phyloP scores from a whole-genome alignment of 2,113 vertebrate species.

The Tamias sibiricus region DNA sequence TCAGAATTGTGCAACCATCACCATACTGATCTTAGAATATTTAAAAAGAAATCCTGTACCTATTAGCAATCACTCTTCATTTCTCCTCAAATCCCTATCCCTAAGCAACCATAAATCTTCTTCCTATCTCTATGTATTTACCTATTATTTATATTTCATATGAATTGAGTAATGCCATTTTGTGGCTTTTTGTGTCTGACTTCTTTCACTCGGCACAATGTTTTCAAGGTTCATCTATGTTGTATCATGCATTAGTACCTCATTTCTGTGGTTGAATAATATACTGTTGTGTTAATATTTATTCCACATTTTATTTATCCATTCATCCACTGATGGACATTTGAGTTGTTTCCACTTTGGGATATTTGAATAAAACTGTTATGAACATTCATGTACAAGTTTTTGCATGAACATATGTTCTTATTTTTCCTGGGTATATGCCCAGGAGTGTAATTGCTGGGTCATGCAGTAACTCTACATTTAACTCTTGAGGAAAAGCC shows the following conservation, averaged over 20 bases:
- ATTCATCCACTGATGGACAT: not conserved
- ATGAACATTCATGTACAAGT: not conserved
- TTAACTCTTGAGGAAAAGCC: not conserved
- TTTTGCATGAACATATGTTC: not conserved
- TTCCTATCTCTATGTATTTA: not conserved
- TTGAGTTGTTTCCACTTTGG: not conserved
- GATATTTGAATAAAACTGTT: not conserved
- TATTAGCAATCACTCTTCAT: not conserved
- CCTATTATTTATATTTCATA: not conserved
- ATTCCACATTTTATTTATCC: not conserved
- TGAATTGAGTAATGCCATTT: not conserved
- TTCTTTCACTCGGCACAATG: not conserved
- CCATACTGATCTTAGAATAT: not conserved
- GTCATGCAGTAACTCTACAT: not conserved
- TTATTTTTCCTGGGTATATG: not conserved
- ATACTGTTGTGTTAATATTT: not conserved
- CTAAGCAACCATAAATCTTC: not conserved
- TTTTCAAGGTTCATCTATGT: not conserved
- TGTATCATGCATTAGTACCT: not conserved
- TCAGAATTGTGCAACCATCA: not conserved
- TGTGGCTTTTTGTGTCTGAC: not conserved
- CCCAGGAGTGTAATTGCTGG: not conserved
- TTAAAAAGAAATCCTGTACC: not conserved
- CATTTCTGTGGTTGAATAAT: constrained; percentile 20
- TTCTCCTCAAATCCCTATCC: not conserved